Evolutionary conservation across 2,797 vertebrate genomes (phyloP), one percentile per base, ranked within the genome.

Genomic region (Caiman crocodilus): DNA sequence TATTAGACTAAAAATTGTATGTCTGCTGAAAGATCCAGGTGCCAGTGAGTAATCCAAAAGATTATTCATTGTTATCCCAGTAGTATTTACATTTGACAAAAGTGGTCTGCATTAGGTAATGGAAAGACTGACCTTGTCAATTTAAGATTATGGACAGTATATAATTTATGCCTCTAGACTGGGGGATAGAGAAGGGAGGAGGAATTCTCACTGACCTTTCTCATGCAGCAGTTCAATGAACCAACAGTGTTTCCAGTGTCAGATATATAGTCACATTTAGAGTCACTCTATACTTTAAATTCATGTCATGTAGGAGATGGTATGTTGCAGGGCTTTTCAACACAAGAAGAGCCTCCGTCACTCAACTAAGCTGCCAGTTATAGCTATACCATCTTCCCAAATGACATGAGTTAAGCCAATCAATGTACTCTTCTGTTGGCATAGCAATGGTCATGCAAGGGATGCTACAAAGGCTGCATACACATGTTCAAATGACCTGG

Each of bases 1-100:
- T 17, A 30, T 2, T 90, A 86, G 50, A 86, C 80, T n/a, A 7
- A 13, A 16, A 0, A 0, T 73, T 79, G 23, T 16, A n/a, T 78
- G 92, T 87, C 69, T 86, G 42, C 0, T 0, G 55, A 71, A 83
- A 81, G 69, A 85, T 3, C 42, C 26, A 76, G 64, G 73, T 55
- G 84, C 21, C 5, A 1, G 32, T 42, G 42, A 82, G 76, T 11
- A 30, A 32, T 5, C 17, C 0, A 0, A 74, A n/a, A 77, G 58
- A 67, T 13, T 5, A 8, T 76, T 61, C 74, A 23, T 88, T 21
- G 35, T 89, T 93, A 25, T 32, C 5, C 28, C 2, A 1, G 82
- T 83, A 77, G 35, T 32, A 20, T 86, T 90, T n/a, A 28, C 20
- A 3, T 30, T 65, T 30, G 83, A 59, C 15, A 14, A 76, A 32